Evolutionary conservation across 92 coral and sea anemone genomes (phyloP).

Genomic region (Heteractis magnifica): DNA sequence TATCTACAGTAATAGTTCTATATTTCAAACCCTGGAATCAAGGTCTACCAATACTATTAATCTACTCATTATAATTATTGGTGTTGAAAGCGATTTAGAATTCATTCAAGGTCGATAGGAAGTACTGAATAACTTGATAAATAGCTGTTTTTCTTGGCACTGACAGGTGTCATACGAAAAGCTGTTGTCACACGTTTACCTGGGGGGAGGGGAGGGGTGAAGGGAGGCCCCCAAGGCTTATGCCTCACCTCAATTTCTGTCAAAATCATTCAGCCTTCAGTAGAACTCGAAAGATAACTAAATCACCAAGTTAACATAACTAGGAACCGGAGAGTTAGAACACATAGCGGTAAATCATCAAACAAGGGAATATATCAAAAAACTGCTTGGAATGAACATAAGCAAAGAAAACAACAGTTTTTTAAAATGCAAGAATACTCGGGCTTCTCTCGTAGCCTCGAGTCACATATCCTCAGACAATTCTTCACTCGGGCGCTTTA

Average conservation of each 20-base stretch:
- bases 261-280: not conserved
- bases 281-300: not conserved
- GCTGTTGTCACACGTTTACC: not conserved
- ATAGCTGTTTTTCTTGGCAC: not conserved
- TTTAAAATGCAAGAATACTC: not conserved
- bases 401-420: not conserved
- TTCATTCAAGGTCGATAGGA: not conserved
- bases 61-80: not conserved
- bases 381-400: not conserved
- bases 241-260: not conserved
- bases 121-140: not conserved
- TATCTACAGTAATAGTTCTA: not conserved
- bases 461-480: not conserved
- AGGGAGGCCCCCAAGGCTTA: not conserved
- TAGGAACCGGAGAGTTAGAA: not conserved
- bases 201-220: too few relatives aligned
- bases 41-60: not conserved
- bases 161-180: not conserved
- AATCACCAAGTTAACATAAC: not conserved
- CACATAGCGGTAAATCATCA: not conserved
- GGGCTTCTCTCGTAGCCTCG: not conserved
- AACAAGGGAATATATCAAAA: constrained; percentile 1
- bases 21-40: not conserved
- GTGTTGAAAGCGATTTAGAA: not conserved
- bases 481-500: not conserved